These are phyloP conservation scores for Shargacucullia verbasci DNA, from an alignment of 2,888 invertebrate genomes.

Conservation along the genomic window DNA sequence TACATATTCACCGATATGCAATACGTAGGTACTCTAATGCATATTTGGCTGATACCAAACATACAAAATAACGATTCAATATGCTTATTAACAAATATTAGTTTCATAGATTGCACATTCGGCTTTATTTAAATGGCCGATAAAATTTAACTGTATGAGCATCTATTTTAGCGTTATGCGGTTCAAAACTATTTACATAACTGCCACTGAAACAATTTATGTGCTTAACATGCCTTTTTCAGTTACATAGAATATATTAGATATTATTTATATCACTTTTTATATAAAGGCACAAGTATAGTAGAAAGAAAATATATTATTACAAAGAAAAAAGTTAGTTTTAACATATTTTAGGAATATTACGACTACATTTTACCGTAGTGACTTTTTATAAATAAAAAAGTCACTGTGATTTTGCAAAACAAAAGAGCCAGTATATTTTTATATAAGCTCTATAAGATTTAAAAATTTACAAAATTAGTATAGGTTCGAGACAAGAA, in stretches of 20 bases:
- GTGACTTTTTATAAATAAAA: not conserved
- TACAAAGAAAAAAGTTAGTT: not conserved
- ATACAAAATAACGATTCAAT: not conserved
- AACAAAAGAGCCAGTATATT: too few relatives aligned
- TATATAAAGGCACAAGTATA: not conserved
- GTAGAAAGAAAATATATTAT: slow-evolving; percentile 7
- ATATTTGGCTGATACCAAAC: slow-evolving; percentile 14
- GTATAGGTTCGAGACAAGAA: too few relatives aligned
- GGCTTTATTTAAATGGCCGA: slow-evolving; percentile 26
- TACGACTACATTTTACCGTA: not conserved
- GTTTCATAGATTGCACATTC: slow-evolving; percentile 4
- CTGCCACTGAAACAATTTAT: not conserved
- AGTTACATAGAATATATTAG: not conserved
- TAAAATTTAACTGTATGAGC: slow-evolving; percentile 27
- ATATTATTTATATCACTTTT: slow-evolving; percentile 7
- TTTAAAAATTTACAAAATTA: too few relatives aligned
- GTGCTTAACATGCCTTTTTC: not conserved
- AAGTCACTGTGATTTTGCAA: too few relatives aligned
- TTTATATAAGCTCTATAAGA: too few relatives aligned
- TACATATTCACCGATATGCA: too few relatives aligned
- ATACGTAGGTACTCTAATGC: too few relatives aligned
- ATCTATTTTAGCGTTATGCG: slow-evolving; percentile 9
- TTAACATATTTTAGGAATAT: slow-evolving; percentile 1
- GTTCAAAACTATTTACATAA: slow-evolving; percentile 27
- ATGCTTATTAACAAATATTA: slow-evolving; percentile 2